phyloP scores from a whole-genome alignment of 2,888 invertebrate genomes.

The Tetragonisca angustula region DNA sequence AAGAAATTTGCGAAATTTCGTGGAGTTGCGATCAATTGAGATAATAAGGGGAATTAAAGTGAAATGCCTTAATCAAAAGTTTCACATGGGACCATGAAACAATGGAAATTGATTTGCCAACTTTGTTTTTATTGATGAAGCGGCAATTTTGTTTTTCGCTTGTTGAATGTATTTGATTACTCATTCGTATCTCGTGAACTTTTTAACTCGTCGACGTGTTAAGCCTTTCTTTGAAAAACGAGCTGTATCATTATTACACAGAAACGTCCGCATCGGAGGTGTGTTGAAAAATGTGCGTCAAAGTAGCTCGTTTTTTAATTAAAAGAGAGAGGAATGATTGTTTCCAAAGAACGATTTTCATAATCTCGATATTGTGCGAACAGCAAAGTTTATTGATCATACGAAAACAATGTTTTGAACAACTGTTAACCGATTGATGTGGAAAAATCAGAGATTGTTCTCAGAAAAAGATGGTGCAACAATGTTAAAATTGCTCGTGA shows the following conservation, averaged over 20 bases:
- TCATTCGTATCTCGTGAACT: background rate
- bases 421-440: background rate
- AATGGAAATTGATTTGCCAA: background rate
- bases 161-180: background rate
- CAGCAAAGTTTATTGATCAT: background rate
- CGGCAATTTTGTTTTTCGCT: background rate
- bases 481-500: slow-evolving; percentile 15
- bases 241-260: too few relatives aligned
- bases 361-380: background rate
- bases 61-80: too few relatives aligned
- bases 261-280: too few relatives aligned
- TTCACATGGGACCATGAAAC: background rate
- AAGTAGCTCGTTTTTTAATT: too few relatives aligned
- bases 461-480: background rate
- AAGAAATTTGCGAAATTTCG: too few relatives aligned
- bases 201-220: background rate
- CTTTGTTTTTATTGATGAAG: background rate
- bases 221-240: too few relatives aligned
- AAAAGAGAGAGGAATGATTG: background rate
- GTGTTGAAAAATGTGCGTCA: too few relatives aligned
- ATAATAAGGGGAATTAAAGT: too few relatives aligned
- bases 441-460: background rate
- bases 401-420: background rate
- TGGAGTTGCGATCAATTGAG: too few relatives aligned
- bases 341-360: slow-evolving; percentile 1